These are phyloP conservation scores for Tragelaphus imberbis DNA, from an alignment of 2,113 vertebrate genomes.

Conservation along the genomic window DNA sequence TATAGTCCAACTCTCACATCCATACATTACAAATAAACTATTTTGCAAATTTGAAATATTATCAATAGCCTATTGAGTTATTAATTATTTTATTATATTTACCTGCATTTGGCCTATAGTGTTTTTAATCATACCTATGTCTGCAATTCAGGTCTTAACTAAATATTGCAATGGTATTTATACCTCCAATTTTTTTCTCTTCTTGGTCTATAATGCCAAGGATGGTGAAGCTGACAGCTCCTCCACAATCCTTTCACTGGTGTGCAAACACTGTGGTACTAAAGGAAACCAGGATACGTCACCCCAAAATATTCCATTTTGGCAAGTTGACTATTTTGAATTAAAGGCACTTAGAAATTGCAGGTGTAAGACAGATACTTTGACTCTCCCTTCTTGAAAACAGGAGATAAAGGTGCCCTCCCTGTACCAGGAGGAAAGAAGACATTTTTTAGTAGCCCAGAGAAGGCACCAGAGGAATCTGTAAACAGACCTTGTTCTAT, in stretches of 20 bases:
- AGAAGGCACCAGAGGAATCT: not conserved
- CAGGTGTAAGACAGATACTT: not conserved
- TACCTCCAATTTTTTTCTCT: not conserved
- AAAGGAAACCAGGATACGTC: not conserved
- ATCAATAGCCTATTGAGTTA: not conserved
- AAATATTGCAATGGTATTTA: not conserved
- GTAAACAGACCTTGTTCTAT: not conserved
- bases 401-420: not conserved
- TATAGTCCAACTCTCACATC: not conserved
- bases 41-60: not conserved
- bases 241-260: not conserved
- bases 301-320: not conserved
- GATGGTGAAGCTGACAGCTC: not conserved
- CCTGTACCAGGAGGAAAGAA: not conserved
- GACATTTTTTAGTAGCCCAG: not conserved
- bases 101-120: not conserved
- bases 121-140: not conserved
- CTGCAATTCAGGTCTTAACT: not conserved
- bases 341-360: not conserved
- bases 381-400: not conserved
- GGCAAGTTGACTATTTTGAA: not conserved
- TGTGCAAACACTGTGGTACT: not conserved
- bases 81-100: not conserved
- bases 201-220: not conserved
- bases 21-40: not conserved